Percentiles rank a stretch among this genome's conserved stretches.
Conservation (phyloP, 2,113 vertebrate species). For the Stegostoma tigrinum region DNA sequence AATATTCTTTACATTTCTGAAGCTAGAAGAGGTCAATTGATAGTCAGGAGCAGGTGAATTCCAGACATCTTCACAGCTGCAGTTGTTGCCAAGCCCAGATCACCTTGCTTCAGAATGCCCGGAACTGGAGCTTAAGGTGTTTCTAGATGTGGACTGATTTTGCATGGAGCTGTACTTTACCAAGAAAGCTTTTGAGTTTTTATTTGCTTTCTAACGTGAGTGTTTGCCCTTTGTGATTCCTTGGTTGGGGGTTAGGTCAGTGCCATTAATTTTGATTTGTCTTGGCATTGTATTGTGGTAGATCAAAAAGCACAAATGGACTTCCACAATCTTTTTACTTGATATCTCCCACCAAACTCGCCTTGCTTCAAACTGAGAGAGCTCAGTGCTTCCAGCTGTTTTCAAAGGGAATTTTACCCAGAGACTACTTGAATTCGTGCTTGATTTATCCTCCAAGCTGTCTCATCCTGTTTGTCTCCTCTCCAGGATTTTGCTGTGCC, state of each 20-base stretch:
- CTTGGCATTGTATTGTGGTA: background rate
- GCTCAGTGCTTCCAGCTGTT: background rate
- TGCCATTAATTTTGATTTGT: background rate
- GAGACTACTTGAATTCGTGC: background rate
- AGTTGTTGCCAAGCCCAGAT: no score
- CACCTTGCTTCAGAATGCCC: no score
- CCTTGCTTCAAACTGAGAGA: background rate
- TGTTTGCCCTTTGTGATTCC: background rate
- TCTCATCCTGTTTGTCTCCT: background rate
- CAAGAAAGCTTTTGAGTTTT: background rate
- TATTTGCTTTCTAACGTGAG: background rate
- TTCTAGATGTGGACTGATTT: no score
- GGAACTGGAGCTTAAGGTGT: no score
- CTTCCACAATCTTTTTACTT: background rate
- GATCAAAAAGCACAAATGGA: no score
- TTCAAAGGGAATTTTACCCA: background rate
- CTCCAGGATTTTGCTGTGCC: background rate
- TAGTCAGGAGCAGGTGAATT: no score
- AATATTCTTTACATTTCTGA: no score
- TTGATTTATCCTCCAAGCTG: background rate
- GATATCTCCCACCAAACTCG: background rate
- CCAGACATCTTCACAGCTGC: no score
- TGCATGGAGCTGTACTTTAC: background rate
- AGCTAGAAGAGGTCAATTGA: no score
- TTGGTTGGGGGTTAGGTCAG: background rate